Evolutionary conservation across 2,113 vertebrate species (phyloP).

Genomic region (Erythrocercus mccallii): DNA sequence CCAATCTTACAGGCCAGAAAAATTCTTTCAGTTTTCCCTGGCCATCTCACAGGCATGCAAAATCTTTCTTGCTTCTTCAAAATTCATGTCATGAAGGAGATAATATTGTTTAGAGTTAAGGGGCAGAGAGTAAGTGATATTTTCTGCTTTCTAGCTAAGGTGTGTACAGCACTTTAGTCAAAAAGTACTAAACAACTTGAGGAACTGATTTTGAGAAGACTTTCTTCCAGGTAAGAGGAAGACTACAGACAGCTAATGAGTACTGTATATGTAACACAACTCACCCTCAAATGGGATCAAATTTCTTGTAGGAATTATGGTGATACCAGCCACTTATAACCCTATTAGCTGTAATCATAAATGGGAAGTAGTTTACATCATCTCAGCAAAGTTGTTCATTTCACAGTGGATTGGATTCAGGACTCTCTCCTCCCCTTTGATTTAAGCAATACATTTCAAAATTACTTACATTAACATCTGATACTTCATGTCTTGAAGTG

Average conservation of each 20-base stretch:
- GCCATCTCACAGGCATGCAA: not conserved
- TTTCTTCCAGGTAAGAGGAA: not conserved
- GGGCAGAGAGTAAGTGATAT: not conserved
- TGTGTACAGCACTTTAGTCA: not conserved
- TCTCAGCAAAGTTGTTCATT: not conserved
- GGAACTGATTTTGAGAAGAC: not conserved
- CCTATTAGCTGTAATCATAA: not conserved
- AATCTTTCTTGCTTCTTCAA: not conserved
- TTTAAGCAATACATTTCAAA: slow-evolving; percentile 8
- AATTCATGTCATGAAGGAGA: not conserved
- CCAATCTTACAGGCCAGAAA: not conserved
- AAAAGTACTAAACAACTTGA: not conserved
- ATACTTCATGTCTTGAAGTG: not conserved
- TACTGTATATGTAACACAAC: not conserved
- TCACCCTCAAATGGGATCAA: not conserved
- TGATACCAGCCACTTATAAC: not conserved
- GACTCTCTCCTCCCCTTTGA: not conserved
- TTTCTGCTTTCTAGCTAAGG: not conserved
- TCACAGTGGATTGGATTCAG: not conserved
- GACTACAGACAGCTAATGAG: not conserved
- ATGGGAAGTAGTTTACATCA: not conserved
- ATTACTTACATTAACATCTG: not conserved
- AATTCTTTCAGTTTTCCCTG: not conserved
- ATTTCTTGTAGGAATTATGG: not conserved
- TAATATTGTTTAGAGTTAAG: not conserved